Evolutionary conservation across 2,797 vertebrate genomes (phyloP).

Genomic region (Sardinella longiceps): DNA sequence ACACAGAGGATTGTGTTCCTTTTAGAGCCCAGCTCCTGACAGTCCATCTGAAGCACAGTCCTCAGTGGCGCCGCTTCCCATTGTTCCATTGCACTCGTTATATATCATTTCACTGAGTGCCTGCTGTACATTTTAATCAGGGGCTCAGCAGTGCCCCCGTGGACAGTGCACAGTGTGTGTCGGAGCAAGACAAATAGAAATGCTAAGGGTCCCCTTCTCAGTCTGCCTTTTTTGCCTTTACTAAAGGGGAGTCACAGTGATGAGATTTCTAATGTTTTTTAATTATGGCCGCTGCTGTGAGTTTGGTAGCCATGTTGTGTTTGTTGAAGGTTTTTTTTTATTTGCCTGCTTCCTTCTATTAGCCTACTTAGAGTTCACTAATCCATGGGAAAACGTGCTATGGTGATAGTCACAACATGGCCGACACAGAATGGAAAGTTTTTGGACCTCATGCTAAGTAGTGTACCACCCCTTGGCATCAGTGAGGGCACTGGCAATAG

Average conservation of each 20-base stretch:
- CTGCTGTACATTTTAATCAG: background rate
- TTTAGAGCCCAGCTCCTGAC: background rate
- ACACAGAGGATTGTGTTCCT: background rate
- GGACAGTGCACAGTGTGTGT: background rate
- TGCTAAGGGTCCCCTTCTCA: background rate
- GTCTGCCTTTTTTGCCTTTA: background rate
- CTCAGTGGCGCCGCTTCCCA: background rate
- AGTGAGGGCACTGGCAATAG: too few relatives aligned
- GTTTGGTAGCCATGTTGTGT: too few relatives aligned
- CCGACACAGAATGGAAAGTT: too few relatives aligned
- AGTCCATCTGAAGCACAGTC: background rate
- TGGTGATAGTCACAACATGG: too few relatives aligned
- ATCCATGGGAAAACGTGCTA: too few relatives aligned
- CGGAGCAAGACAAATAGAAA: background rate
- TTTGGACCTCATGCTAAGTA: too few relatives aligned
- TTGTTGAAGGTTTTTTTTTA: too few relatives aligned
- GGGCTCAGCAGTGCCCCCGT: background rate
- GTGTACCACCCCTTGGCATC: too few relatives aligned
- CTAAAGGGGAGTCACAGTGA: background rate
- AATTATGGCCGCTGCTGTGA: background rate
- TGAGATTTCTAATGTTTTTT: conserved; percentile 1
- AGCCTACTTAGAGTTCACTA: too few relatives aligned
- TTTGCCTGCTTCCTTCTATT: too few relatives aligned
- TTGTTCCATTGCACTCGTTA: background rate
- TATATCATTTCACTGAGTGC: background rate